phyloP scores from a whole-genome alignment of 2,797 vertebrate species.

The Hapalemur alaotrensis region DNA sequence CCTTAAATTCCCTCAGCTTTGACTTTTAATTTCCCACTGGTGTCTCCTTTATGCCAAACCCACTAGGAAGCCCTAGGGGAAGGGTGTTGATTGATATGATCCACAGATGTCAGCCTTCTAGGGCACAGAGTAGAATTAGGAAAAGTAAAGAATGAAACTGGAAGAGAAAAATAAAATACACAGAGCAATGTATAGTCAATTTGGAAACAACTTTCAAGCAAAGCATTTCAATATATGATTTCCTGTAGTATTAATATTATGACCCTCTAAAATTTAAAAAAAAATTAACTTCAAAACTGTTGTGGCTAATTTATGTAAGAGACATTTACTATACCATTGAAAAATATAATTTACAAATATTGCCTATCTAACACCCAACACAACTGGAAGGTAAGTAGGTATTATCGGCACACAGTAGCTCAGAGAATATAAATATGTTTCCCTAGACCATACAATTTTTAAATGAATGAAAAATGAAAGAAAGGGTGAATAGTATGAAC shows the following conservation, averaged over 20 bases:
- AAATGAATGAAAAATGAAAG: not conserved
- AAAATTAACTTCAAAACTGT: not conserved
- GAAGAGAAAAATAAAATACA: not conserved
- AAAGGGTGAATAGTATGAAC: not conserved
- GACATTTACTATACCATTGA: not conserved
- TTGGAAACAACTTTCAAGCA: not conserved
- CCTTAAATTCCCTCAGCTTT: not conserved
- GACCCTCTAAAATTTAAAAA: not conserved
- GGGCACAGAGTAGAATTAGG: not conserved
- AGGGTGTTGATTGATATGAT: fast-evolving
- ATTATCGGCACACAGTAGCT: not conserved
- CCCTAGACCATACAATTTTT: not conserved
- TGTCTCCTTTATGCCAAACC: not conserved
- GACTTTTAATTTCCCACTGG: not conserved
- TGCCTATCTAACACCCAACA: not conserved
- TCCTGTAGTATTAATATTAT: not conserved
- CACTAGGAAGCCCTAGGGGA: not conserved
- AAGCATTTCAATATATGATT: not conserved
- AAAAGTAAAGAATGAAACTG: not conserved
- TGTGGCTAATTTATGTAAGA: not conserved
- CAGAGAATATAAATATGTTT: not conserved
- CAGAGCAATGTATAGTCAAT: not conserved
- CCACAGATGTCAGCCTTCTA: not conserved
- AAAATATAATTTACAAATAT: constrained; percentile 1
- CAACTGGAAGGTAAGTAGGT: not conserved